These are phyloP conservation scores for Sitta carolinensis DNA, from an alignment of 2,797 vertebrate genomes.

Conservation along the genomic window DNA sequence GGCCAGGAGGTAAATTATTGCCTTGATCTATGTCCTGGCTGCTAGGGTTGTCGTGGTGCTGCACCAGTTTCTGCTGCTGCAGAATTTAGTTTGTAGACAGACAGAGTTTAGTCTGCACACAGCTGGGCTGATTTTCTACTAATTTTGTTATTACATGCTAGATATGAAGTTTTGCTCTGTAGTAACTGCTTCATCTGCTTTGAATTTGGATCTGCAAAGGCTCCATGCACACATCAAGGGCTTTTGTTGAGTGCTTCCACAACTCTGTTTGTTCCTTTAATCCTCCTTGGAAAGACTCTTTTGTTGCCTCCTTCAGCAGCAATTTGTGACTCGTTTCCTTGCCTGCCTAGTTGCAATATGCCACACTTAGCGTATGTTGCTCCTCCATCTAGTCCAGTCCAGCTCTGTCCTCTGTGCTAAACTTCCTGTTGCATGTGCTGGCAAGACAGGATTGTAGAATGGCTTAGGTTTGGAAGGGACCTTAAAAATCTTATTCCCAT, in stretches of 20 bases:
- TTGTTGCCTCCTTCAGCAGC: background rate
- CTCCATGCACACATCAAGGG: background rate
- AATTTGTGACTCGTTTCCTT: background rate
- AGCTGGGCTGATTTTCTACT: background rate
- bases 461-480: background rate
- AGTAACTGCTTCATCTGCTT: slow-evolving; percentile 2
- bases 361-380: background rate
- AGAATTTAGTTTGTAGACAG: background rate
- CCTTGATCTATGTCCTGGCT: background rate
- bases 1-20: background rate
- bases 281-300: background rate
- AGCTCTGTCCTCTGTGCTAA: background rate
- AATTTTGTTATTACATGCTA: background rate
- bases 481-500: background rate
- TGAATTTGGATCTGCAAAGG: background rate
- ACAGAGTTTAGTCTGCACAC: background rate
- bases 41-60: background rate
- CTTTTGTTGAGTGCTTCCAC: background rate
- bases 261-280: background rate
- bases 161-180: background rate
- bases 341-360: background rate
- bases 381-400: background rate
- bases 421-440: background rate
- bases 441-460: background rate
- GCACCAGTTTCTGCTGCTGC: fast-evolving